These are phyloP conservation scores for Drosophila subsilvestris DNA, from an alignment of 2,888 invertebrate species.

Conservation along the genomic window DNA sequence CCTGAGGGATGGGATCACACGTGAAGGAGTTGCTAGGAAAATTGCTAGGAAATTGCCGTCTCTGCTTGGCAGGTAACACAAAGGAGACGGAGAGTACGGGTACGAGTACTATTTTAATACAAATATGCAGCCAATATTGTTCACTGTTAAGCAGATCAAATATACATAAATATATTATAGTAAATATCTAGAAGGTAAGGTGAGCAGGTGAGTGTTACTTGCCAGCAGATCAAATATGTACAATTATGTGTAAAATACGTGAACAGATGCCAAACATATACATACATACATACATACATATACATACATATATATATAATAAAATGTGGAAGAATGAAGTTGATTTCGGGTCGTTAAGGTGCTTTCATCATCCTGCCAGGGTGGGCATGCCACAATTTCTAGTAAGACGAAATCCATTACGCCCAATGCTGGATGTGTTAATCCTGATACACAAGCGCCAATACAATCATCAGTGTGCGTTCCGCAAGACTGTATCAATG, in stretches of 20 bases:
- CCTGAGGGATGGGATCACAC: slow-evolving; percentile 41
- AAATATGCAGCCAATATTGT: slow-evolving; percentile 26
- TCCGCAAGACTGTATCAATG: no score
- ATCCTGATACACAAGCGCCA: no score
- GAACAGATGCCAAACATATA: slow-evolving; percentile 27
- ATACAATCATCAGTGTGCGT: no score
- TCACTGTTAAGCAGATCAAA: slow-evolving; percentile 17
- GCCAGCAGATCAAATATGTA: slow-evolving; percentile 35
- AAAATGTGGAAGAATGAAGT: slow-evolving; percentile 6
- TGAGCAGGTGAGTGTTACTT: slow-evolving; percentile 25
- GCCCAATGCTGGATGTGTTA: no score
- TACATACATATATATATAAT: slow-evolving; percentile 20
- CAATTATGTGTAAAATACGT: slow-evolving; percentile 26
- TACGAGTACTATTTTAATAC: slow-evolving; percentile 21
- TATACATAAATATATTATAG: background rate
- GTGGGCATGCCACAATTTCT: no score
- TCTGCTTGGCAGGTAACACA: slow-evolving; percentile 34
- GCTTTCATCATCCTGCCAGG: background rate
- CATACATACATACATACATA: no score
- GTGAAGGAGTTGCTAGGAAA: slow-evolving; percentile 5
- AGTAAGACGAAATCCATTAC: no score
- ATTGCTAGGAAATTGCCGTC: slow-evolving; percentile 31
- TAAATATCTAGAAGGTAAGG: slow-evolving; percentile 11
- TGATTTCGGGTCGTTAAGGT: background rate
- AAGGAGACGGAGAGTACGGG: background rate